A percentile compares a stretch with the other conserved stretches of the same genome.
phyloP scores from a whole-genome alignment of 2,888 invertebrate genomes.

The Diplolepis rosae region DNA sequence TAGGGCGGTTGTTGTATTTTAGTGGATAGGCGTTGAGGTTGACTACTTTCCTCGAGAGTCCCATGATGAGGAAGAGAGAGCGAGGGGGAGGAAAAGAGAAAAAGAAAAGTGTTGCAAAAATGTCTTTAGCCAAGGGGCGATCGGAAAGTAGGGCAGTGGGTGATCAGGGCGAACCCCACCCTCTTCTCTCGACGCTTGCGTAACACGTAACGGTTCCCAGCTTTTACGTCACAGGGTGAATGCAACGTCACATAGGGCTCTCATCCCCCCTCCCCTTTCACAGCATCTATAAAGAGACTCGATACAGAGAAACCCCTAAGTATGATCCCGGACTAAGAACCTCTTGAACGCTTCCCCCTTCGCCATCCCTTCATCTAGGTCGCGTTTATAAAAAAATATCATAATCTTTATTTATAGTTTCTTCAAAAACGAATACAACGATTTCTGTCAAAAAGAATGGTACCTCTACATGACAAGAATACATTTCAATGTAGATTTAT shows the following conservation, averaged over 20 bases:
- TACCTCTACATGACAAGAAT: too few species aligned
- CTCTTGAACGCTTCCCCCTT: constrained; percentile 23
- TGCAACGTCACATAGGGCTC: constrained; percentile 61
- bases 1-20: constrained; percentile 2
- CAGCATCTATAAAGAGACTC: constrained; percentile 24
- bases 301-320: constrained; percentile 17
- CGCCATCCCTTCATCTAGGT: constrained; percentile 6
- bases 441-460: too few species aligned
- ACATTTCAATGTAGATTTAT: too few species aligned
- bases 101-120: constrained; percentile 13
- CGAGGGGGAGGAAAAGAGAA: background rate
- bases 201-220: constrained; percentile 50
- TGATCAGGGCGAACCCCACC: constrained; percentile 63
- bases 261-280: background rate
- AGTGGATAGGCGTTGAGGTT: background rate
- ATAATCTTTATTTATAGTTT: too few species aligned
- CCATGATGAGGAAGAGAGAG: background rate
- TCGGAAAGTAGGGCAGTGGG: constrained; percentile 66
- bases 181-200: constrained; percentile 59
- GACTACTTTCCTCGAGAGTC: constrained; percentile 13
- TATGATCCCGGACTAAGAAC: constrained; percentile 1
- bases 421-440: too few species aligned
- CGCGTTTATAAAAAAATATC: background rate
- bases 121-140: constrained; percentile 26
- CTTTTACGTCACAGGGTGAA: constrained; percentile 67